phyloP scores from a whole-genome alignment of 2,797 vertebrate species.

The Coregonus sp. region DNA sequence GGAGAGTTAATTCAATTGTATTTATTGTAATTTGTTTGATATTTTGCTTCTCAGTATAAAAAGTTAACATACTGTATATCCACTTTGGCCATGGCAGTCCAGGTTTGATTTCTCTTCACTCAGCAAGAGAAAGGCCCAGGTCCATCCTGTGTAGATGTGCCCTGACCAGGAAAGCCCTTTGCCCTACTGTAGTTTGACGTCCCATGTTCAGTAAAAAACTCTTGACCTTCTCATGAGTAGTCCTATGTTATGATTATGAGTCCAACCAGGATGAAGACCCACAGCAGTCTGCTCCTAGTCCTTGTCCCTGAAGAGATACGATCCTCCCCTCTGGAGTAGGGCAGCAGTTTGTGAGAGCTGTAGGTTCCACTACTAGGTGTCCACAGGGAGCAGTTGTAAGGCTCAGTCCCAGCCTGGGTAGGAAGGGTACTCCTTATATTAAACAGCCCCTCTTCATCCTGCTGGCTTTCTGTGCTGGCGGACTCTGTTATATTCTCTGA shows the following conservation, averaged over 20 bases:
- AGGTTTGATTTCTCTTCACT: too few species aligned
- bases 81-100: too few species aligned
- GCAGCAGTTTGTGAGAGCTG: rapidly evolving
- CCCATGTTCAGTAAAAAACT: too few species aligned
- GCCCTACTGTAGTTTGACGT: too few species aligned
- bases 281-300: constrained; percentile 15
- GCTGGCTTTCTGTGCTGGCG: rapidly evolving
- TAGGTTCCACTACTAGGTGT: neutral
- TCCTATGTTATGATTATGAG: constrained; percentile 3
- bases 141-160: too few species aligned
- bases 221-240: too few species aligned
- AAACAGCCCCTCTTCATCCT: constrained; percentile 3
- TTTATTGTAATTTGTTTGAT: too few species aligned
- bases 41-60: too few species aligned
- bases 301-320: neutral
- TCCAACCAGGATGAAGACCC: constrained; percentile 21
- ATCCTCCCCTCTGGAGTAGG: rapidly evolving
- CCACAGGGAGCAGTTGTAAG: constrained; percentile 52
- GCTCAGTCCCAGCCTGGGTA: rapidly evolving
- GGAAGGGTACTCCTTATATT: constrained; percentile 23
- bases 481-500: neutral
- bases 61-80: too few species aligned
- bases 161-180: too few species aligned
- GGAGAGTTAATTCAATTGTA: too few species aligned
- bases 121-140: too few species aligned